Evolutionary conservation across 2,797 vertebrate genomes (phyloP).

Genomic region (Scolopax bukidnonensis): DNA sequence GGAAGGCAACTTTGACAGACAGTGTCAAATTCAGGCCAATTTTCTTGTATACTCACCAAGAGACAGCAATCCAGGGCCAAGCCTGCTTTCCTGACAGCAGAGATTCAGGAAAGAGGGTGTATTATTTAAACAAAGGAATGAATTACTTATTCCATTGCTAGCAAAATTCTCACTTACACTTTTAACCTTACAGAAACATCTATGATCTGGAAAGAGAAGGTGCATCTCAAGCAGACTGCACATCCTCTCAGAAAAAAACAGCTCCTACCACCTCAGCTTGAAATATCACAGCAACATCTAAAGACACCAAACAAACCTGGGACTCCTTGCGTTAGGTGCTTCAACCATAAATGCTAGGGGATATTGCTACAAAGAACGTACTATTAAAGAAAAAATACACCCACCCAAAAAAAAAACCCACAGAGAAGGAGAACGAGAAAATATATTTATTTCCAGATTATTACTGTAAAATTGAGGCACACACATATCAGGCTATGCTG

Average conservation of each 20-base stretch:
- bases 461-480: not conserved
- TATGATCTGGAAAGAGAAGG: not conserved
- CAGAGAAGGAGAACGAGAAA: not conserved
- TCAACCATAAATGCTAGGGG: not conserved
- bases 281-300: not conserved
- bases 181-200: not conserved
- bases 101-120: not conserved
- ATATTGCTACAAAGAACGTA: not conserved
- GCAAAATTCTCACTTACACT: not conserved
- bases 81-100: not conserved
- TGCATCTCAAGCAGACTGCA: not conserved
- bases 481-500: rapidly evolving
- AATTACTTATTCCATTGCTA: not conserved
- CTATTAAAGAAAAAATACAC: not conserved
- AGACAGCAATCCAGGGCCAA: not conserved
- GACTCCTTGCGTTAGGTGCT: not conserved
- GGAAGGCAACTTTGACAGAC: not conserved
- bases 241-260: not conserved
- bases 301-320: not conserved
- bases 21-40: not conserved
- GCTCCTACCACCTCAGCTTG: not conserved
- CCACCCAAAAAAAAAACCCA: not conserved
- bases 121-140: not conserved
- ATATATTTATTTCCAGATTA: not conserved
- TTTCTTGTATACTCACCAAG: not conserved